Evolutionary conservation across 53 echinoderm and acorn worm species (phyloP).

Genomic region (Glandiceps talaboti): DNA sequence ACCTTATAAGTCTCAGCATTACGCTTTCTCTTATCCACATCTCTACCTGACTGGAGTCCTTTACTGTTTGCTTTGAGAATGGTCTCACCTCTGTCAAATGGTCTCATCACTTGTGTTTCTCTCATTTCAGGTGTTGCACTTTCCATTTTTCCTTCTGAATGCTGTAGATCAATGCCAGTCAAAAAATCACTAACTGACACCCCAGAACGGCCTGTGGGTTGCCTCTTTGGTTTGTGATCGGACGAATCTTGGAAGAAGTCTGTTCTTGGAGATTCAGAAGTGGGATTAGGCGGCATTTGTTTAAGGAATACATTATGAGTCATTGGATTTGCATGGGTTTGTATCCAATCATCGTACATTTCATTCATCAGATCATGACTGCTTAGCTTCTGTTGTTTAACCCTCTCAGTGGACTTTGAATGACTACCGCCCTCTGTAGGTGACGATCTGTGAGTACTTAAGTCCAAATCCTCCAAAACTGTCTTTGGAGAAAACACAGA

Average conservation of each 20-base stretch:
- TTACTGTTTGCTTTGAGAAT: neutral
- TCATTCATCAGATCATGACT: neutral
- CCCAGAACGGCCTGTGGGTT: neutral
- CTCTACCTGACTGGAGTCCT: neutral
- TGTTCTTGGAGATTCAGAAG: neutral
- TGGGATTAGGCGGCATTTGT: no score
- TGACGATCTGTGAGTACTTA: neutral
- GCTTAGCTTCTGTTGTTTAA: neutral
- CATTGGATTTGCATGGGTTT: neutral
- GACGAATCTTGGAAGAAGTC: neutral
- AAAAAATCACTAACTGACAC: neutral
- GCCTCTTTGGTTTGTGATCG: neutral
- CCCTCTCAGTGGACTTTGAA: neutral
- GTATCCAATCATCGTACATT: neutral
- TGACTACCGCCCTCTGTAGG: neutral
- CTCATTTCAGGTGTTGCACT: no score
- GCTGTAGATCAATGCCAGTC: neutral
- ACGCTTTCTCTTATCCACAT: neutral
- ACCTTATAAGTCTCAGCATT: neutral
- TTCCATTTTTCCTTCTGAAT: neutral
- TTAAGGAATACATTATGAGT: neutral
- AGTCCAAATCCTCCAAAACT: no score
- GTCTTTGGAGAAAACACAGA: no score
- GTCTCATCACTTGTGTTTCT: no score
- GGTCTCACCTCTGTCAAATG: neutral